phyloP scores from a whole-genome alignment of 2,113 vertebrate species.

The Hydrolagus affinis region DNA sequence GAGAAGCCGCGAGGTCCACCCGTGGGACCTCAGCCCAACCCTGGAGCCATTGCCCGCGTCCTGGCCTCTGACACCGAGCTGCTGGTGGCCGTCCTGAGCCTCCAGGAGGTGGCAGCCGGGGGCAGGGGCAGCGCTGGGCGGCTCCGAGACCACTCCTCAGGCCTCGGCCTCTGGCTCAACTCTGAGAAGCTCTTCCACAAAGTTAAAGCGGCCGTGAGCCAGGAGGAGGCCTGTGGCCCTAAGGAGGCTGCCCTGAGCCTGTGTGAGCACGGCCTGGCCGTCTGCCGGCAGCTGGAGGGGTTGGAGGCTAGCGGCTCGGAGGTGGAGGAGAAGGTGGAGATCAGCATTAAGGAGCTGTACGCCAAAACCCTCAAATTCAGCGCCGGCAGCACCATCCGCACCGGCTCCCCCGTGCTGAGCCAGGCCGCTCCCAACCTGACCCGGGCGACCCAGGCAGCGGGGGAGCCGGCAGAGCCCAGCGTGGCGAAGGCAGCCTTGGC shows the following conservation, averaged over 20 bases:
- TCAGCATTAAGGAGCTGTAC: not conserved
- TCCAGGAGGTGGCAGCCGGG: not conserved
- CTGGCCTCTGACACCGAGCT: not conserved
- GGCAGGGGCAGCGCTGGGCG: not conserved
- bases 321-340: not conserved
- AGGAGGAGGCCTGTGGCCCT: slow-evolving; percentile 9
- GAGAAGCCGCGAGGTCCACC: not conserved
- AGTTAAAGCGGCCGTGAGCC: slow-evolving; percentile 8
- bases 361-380: slow-evolving; percentile 33
- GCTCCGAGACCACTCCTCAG: not conserved
- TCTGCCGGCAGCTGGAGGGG: slow-evolving; percentile 35
- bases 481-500: not conserved
- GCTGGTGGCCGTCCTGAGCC: not conserved
- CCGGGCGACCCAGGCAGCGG: too few species aligned
- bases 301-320: slow-evolving; percentile 13
- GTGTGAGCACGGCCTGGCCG: slow-evolving; percentile 16
- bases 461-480: not conserved
- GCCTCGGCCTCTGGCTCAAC: not conserved
- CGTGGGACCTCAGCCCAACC: not conserved
- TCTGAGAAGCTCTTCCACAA: not conserved
- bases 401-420: slow-evolving; percentile 19
- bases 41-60: not conserved
- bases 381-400: slow-evolving; percentile 33
- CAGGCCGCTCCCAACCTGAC: not conserved
- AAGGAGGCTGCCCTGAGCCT: not conserved